Conservation (phyloP, 1,140 invertebrate genomes). For the Pseudomyrmex sp. region DNA sequence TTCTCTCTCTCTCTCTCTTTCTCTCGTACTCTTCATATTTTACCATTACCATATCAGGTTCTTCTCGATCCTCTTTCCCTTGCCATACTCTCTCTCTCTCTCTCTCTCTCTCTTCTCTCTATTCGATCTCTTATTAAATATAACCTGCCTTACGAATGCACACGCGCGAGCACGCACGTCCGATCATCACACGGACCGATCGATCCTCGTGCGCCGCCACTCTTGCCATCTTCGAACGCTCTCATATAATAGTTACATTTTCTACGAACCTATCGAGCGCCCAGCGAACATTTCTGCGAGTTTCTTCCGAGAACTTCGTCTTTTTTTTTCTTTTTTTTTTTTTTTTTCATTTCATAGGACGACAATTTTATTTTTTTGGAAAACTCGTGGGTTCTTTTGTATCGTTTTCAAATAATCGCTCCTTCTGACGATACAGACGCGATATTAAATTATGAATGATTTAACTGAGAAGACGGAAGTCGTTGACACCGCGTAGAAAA, state of each 20-base stretch:
- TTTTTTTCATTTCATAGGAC: not conserved
- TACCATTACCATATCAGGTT: slow-evolving; percentile 80
- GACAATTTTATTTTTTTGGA: not conserved
- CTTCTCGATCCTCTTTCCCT: slow-evolving; percentile 65
- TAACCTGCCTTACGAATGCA: slow-evolving; percentile 58
- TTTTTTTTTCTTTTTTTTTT: not conserved
- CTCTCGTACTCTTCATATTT: slow-evolving; percentile 73
- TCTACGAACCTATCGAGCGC: not conserved
- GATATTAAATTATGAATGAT: not conserved
- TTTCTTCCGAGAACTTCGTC: not conserved
- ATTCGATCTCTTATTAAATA: slow-evolving; percentile 73
- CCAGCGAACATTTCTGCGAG: not conserved
- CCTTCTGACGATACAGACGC: not conserved
- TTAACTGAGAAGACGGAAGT: not conserved
- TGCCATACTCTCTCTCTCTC: not conserved
- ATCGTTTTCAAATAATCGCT: slow-evolving; percentile 12
- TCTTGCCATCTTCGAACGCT: slow-evolving; percentile 25
- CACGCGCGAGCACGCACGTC: slow-evolving; percentile 51
- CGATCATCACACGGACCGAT: slow-evolving; percentile 53
- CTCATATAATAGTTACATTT: slow-evolving; percentile 5
- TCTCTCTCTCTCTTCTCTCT: slow-evolving; percentile 9
- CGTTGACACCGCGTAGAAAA: slow-evolving; percentile 9
- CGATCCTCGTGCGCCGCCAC: slow-evolving; percentile 26
- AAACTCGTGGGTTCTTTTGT: not conserved
- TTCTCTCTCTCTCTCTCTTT: not conserved